Conservation (phyloP, 1,140 invertebrate genomes). For the Oncopodura yosiiana region DNA sequence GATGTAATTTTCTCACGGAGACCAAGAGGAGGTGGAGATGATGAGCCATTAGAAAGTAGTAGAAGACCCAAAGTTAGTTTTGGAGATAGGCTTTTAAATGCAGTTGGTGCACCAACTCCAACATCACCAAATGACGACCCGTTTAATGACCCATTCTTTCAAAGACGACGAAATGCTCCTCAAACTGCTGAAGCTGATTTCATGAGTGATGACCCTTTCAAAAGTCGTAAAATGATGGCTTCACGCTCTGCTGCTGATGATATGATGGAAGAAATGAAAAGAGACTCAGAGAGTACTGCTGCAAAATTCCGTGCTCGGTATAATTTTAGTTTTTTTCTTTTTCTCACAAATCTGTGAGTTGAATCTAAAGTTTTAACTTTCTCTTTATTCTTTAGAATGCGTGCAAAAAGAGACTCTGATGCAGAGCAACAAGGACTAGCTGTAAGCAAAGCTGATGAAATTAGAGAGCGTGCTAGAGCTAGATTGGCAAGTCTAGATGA, state of each 20-base stretch:
- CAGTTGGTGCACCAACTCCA: slow-evolving; percentile 14
- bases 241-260: slow-evolving; percentile 13
- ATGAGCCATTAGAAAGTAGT: too few species aligned
- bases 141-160: slow-evolving; percentile 14
- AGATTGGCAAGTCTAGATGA: slow-evolving; percentile 23
- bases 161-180: neutral
- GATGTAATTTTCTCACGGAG: neutral
- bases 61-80: slow-evolving; percentile 7
- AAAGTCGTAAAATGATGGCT: slow-evolving; percentile 2
- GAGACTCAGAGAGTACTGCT: slow-evolving; percentile 11
- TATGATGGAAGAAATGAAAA: slow-evolving; percentile 23
- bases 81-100: slow-evolving; percentile 23
- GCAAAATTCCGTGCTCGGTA: slow-evolving; percentile 18
- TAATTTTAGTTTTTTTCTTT: too few species aligned
- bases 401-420: slow-evolving; percentile 11
- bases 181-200: slow-evolving; percentile 19
- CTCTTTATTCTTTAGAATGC: too few species aligned
- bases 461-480: slow-evolving; percentile 20
- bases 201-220: slow-evolving; percentile 24
- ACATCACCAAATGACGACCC: slow-evolving; percentile 5
- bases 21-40: neutral
- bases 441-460: slow-evolving; percentile 5
- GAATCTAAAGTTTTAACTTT: too few species aligned
- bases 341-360: too few species aligned
- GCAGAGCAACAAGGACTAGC: neutral